These are phyloP conservation scores for Phrynosoma blainvillii DNA, from an alignment of 2,113 vertebrate genomes.

Conservation along the genomic window DNA sequence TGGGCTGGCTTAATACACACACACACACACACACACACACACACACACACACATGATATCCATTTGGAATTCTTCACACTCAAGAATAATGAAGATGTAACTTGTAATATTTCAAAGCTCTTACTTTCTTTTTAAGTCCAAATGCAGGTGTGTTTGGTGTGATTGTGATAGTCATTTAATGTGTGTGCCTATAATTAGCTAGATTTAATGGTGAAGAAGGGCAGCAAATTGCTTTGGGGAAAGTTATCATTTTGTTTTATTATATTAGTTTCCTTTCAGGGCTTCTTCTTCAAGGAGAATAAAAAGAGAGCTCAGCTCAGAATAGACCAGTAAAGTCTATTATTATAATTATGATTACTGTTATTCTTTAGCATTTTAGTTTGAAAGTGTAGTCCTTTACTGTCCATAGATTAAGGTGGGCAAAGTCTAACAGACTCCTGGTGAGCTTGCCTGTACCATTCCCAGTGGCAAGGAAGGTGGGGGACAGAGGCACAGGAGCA, in stretches of 20 bases:
- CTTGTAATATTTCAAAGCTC: slow-evolving; percentile 16
- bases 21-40: neutral
- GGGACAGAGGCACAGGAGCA: too few species aligned
- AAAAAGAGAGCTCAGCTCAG: slow-evolving; percentile 9
- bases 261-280: neutral
- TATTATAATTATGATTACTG: neutral
- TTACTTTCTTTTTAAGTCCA: slow-evolving; percentile 20
- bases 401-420: too few species aligned
- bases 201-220: slow-evolving; percentile 60
- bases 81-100: slow-evolving; percentile 8
- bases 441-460: too few species aligned
- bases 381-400: neutral
- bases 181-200: slow-evolving; percentile 56
- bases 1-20: neutral
- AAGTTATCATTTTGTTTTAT: slow-evolving; percentile 63
- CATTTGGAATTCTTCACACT: neutral
- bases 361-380: neutral
- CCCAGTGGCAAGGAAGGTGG: too few species aligned
- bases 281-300: slow-evolving; percentile 39
- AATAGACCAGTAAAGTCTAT: neutral
- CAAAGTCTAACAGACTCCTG: too few species aligned
- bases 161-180: slow-evolving; percentile 61
- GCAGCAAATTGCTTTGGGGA: slow-evolving; percentile 55
- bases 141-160: slow-evolving; percentile 28
- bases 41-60: neutral